These are phyloP conservation scores for Chromobotia macracanthus DNA, from an alignment of 2,797 vertebrate genomes.

Conservation along the genomic window DNA sequence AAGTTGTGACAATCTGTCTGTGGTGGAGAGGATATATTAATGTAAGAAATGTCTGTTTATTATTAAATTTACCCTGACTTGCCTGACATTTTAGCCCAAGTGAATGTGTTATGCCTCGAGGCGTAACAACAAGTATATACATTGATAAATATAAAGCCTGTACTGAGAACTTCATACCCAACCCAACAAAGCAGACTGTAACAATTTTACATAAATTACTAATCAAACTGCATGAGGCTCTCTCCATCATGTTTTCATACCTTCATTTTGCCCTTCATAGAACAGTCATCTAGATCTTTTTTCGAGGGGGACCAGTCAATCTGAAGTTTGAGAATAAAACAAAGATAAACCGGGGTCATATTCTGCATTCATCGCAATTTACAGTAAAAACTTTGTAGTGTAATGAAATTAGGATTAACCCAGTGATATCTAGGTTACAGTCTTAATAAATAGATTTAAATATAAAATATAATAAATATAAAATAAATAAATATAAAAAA, in stretches of 20 bases:
- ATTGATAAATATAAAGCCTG: neutral
- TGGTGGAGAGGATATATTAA: neutral
- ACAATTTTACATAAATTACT: neutral
- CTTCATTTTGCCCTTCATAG: slow-evolving; percentile 79
- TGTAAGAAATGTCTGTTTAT: neutral
- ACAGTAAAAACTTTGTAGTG: neutral
- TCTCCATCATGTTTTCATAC: slow-evolving; percentile 52
- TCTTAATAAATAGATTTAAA: neutral
- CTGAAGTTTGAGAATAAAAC: slow-evolving; percentile 56
- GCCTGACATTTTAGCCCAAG: neutral
- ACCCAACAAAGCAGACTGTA: neutral
- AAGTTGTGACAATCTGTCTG: slow-evolving; percentile 87
- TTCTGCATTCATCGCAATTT: neutral
- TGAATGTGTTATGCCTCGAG: neutral
- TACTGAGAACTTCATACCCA: neutral
- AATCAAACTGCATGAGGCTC: neutral
- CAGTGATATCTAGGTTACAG: neutral
- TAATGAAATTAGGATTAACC: neutral
- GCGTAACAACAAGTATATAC: neutral
- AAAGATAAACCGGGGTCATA: neutral
- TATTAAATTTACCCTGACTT: too few relatives aligned
- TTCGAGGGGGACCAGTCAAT: slow-evolving; percentile 77
- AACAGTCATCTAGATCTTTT: slow-evolving; percentile 71
- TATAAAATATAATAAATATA: neutral
- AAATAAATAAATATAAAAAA: neutral